Base-by-base conservation (phyloP, 1,140 invertebrate species). In the Tetraneura akinire region DNA sequence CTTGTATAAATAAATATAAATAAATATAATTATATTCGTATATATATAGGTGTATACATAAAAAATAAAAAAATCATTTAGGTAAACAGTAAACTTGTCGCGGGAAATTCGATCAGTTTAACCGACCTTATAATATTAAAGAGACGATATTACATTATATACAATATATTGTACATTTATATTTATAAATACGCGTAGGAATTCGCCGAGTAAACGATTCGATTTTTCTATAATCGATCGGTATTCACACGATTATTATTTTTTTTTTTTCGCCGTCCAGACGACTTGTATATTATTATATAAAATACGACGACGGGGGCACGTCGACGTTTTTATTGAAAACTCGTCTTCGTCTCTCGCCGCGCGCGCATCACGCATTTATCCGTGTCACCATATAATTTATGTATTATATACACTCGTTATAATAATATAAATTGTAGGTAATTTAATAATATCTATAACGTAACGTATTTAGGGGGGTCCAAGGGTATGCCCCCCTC, bases 141-240 rank as follows among this genome's bases (percentile, higher is more conserved):
- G n/a, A n/a, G n/a, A n/a, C n/a, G n/a, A n/a, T n/a, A n/a, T n/a
- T n/a, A n/a, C n/a, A n/a, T n/a, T n/a, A n/a, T n/a, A n/a, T n/a
- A n/a, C n/a, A n/a, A n/a, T n/a, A n/a, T n/a, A n/a, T n/a, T 62
- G 18, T 66, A 64, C 14, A n/a, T n/a, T 9, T 13, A 23, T 47
- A 68, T 23, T 45, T 18, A 70, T 0, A 21, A 14, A 47, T 70
- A 47, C 21, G 21, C 37, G 26, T 13, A 70, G 66, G 66, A 70
- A 70, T 70, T 70, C 14, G 21, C 42, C 42, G 42, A 45, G 42
- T 26, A 26, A 47, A 70, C 21, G 66, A 70, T 70, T 70, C 45
- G 66, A 47, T n/a, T 70, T 70, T 70, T 70, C 64, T 70, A n/a
- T 66, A 70, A 70, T 70, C 66, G 66, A 70, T 70, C 66, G 42